Evolutionary conservation across 2,113 vertebrate species (phyloP), one percentile per base, ranked within the genome.

Genomic region (Microcebus lehilahytsara): DNA sequence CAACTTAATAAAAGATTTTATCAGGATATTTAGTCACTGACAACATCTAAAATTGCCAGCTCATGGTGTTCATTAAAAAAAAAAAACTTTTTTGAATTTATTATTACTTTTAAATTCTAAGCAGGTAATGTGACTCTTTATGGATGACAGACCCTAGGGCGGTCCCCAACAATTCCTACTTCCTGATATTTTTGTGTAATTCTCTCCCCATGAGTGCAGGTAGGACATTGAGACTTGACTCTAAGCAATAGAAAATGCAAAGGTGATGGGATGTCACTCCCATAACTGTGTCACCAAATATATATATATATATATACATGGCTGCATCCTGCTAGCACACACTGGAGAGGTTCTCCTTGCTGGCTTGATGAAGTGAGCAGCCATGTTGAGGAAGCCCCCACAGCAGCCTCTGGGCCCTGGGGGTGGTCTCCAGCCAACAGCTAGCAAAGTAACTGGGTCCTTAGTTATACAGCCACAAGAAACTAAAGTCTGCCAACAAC

Each of bases 71-170:
- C 53, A 80, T 53, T 72, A 40, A 72, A 72, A 75, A 62, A 49
- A 92, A 78, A 78, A 89, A 60, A 71, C 40, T 64, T 92, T 42
- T 69, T 60, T 94, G 69, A 46, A 51, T 78, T 95, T 85, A 71
- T 86, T 71, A 72, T 81, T 66, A 37, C 17, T 85, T 89, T 80
- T 79, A 95, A 75, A 85, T 92, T 91, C 84, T 91, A 75, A 75
- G 49, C 34, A 79, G 16, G 5, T 78, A 49, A 58, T 66, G 25
- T 62, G n/a, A 75, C 19, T 9, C 5, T 23, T 83, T 77, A 14
- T 58, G 60, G 40, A 42, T 75, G 74, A 64, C 51, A 69, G n/a
- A 81, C 42, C 25, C 81, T 67, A 8, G 27, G 8, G 16, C 66
- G 60, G 69, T 22, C 81, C 56, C 75, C 69, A 66, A 9, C 64